Evolutionary conservation across 2,113 vertebrate species (phyloP).

Genomic region (Eulemur rufifrons): DNA sequence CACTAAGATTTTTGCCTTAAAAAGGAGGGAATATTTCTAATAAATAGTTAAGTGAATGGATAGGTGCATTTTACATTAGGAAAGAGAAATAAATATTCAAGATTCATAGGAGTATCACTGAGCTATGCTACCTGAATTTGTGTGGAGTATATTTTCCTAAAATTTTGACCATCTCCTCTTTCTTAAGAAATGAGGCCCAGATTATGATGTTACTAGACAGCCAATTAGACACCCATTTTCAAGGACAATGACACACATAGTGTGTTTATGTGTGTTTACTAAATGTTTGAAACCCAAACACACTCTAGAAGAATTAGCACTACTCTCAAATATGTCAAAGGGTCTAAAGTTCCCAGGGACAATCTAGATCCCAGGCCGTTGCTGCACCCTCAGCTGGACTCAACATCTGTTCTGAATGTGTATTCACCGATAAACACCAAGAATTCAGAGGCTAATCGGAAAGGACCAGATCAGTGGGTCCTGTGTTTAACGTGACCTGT

Average conservation of each 20-base stretch:
- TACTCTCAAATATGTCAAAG: neutral
- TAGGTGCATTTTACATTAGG: neutral
- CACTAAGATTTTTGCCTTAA: neutral
- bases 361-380: neutral
- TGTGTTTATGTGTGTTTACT: neutral
- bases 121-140: neutral
- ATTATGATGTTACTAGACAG: neutral
- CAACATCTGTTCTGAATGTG: neutral
- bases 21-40: neutral
- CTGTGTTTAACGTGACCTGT: neutral
- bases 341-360: neutral
- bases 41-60: neutral
- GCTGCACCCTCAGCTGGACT: neutral
- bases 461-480: neutral
- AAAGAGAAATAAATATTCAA: constrained; percentile 3
- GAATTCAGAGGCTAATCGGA: neutral
- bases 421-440: neutral
- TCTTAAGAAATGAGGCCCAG: neutral
- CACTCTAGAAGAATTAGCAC: neutral
- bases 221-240: neutral
- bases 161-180: neutral
- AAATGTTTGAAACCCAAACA: neutral
- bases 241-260: neutral
- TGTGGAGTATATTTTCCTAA: neutral
- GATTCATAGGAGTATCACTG: neutral